Percentiles rank a stretch among this genome's conserved stretches.
These are phyloP conservation scores for Oscheius myriophilus DNA, from an alignment of 2,888 invertebrate species.

Conservation along the genomic window DNA sequence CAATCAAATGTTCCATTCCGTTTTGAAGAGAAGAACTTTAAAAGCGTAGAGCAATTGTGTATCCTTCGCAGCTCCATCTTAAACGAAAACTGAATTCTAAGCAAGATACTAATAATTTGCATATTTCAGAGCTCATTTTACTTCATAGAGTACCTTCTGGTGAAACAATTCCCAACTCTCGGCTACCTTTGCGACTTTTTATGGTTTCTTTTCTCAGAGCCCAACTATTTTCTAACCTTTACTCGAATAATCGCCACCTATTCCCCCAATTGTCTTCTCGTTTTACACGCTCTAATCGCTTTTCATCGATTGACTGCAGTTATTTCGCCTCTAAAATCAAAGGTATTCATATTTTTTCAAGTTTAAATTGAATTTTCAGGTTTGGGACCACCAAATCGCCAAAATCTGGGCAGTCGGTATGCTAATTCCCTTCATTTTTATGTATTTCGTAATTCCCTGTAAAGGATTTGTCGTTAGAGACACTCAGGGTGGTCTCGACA, in stretches of 20 bases:
- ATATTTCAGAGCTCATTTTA: constrained; percentile 22
- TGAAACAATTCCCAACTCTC: constrained; percentile 24
- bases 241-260: constrained; percentile 41
- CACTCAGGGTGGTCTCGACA: constrained; percentile 8
- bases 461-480: constrained; percentile 9
- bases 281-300: constrained; percentile 38
- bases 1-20: no score
- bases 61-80: no score
- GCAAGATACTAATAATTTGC: no score
- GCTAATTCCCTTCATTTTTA: constrained; percentile 35
- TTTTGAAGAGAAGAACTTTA: no score
- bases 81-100: no score
- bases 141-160: constrained; percentile 20
- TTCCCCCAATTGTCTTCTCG: constrained; percentile 41
- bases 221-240: constrained; percentile 37
- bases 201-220: constrained; percentile 28
- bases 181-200: constrained; percentile 38
- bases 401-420: constrained; percentile 27
- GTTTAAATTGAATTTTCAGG: constrained; percentile 28
- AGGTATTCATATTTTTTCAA: not conserved
- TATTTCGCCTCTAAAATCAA: constrained; percentile 28
- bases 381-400: constrained; percentile 35
- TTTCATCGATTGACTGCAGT: constrained; percentile 36
- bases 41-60: no score
- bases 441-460: constrained; percentile 41